A percentile compares a stretch with the other conserved stretches of the same genome.
These are phyloP conservation scores for Oophaga pumilio DNA, from an alignment of 2,113 vertebrate genomes.

Conservation along the genomic window DNA sequence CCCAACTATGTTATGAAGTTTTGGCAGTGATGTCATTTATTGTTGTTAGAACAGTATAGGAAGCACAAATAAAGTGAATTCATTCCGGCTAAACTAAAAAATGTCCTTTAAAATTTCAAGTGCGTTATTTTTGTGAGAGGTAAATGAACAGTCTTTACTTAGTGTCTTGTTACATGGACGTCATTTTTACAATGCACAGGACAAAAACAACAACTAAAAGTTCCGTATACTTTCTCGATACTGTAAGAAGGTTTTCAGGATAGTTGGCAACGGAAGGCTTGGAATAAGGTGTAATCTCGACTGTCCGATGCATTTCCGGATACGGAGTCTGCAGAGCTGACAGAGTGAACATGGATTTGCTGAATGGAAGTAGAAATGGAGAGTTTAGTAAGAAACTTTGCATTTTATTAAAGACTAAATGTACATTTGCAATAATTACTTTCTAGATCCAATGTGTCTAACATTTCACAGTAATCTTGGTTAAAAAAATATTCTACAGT, in stretches of 20 bases:
- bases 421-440: background rate
- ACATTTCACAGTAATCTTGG: too few species aligned
- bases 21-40: background rate
- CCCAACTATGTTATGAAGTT: background rate
- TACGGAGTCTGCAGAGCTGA: constrained; percentile 86
- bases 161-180: background rate
- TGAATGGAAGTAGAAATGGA: constrained; percentile 61
- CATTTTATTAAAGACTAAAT: background rate
- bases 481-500: too few species aligned
- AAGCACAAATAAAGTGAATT: background rate
- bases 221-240: constrained; percentile 77
- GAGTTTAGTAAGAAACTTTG: background rate
- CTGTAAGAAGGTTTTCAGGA: constrained; percentile 86
- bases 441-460: background rate
- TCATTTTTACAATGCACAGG: constrained; percentile 11
- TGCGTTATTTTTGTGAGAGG: background rate
- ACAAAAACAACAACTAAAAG: constrained; percentile 39
- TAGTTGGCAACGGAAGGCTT: constrained; percentile 84
- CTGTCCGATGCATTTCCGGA: constrained; percentile 82
- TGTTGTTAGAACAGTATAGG: background rate
- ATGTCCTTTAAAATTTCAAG: background rate
- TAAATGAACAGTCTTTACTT: background rate
- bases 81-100: background rate
- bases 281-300: constrained; percentile 83
- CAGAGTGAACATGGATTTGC: constrained; percentile 85